Evolutionary conservation across 2,888 invertebrate genomes (phyloP).

Genomic region (Phalera bucephala): DNA sequence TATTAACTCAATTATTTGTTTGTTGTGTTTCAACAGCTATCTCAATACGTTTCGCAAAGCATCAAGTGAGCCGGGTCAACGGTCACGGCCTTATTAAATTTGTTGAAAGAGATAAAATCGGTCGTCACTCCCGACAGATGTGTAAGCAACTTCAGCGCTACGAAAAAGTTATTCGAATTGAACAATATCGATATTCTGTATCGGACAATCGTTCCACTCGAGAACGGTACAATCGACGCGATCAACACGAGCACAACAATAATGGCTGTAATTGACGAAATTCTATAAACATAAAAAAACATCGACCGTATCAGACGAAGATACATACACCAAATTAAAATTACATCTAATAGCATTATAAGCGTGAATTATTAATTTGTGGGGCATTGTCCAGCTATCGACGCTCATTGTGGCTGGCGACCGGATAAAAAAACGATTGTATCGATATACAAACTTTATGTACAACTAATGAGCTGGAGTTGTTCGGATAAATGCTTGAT

Average conservation of each 20-base stretch:
- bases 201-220: constrained; percentile 38
- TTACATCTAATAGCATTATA: constrained; percentile 64
- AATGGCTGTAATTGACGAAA: constrained; percentile 59
- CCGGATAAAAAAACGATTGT: constrained; percentile 37
- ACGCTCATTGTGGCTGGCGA: constrained; percentile 31
- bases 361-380: constrained; percentile 78
- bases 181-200: constrained; percentile 51
- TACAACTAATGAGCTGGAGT: constrained; percentile 34
- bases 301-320: constrained; percentile 58
- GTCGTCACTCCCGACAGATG: constrained; percentile 31
- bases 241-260: constrained; percentile 58
- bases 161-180: constrained; percentile 49
- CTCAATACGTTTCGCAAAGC: constrained; percentile 30
- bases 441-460: constrained; percentile 23
- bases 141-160: constrained; percentile 27
- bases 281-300: constrained; percentile 56
- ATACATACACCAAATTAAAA: constrained; percentile 69
- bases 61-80: constrained; percentile 34
- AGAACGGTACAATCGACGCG: constrained; percentile 41
- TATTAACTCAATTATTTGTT: constrained; percentile 1
- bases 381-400: constrained; percentile 57
- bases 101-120: constrained; percentile 43
- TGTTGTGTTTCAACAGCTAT: constrained; percentile 9
- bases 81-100: constrained; percentile 53
- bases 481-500: constrained; percentile 29